A percentile compares a stretch with the other conserved stretches of the same genome.
Conservation (phyloP, 2,888 invertebrate genomes). For the Cartodere bifasciata region DNA sequence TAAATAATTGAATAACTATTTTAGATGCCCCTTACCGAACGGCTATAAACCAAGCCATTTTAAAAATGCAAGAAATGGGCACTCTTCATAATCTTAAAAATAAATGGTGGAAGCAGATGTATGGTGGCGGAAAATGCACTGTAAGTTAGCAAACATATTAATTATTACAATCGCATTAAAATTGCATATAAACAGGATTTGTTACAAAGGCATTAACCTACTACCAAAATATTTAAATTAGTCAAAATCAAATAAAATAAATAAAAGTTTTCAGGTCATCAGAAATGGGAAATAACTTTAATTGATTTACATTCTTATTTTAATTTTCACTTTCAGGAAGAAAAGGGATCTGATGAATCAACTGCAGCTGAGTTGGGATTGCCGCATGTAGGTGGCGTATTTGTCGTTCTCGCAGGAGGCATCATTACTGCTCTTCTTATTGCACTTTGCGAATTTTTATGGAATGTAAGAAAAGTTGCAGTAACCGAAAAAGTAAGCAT, state of each 20-base stretch:
- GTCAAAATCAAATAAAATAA: too few relatives aligned
- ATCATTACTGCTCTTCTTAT: slow-evolving; percentile 57
- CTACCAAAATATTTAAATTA: too few relatives aligned
- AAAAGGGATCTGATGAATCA: slow-evolving; percentile 20
- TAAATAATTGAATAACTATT: slow-evolving; percentile 17
- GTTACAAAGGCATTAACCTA: too few relatives aligned
- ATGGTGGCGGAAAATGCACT: slow-evolving; percentile 46
- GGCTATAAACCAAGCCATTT: slow-evolving; percentile 72
- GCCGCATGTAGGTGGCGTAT: slow-evolving; percentile 85
- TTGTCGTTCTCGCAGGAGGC: slow-evolving; percentile 69
- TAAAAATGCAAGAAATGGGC: slow-evolving; percentile 84
- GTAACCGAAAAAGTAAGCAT: slow-evolving; percentile 65
- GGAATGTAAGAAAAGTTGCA: slow-evolving; percentile 69
- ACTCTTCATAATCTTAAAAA: slow-evolving; percentile 67
- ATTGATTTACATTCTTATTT: slow-evolving; percentile 1
- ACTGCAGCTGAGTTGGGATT: slow-evolving; percentile 54
- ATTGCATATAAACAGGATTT: too few relatives aligned
- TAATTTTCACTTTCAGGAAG: slow-evolving; percentile 16
- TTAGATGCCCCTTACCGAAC: slow-evolving; percentile 65
- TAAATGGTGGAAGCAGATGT: slow-evolving; percentile 79
- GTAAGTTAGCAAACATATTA: too few relatives aligned
- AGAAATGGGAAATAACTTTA: neutral
- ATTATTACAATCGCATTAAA: too few relatives aligned
- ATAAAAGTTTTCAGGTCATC: too few relatives aligned
- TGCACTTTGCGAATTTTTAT: slow-evolving; percentile 71